phyloP scores from a whole-genome alignment of 2,113 vertebrate species.

The Genyomyrus donnyi region DNA sequence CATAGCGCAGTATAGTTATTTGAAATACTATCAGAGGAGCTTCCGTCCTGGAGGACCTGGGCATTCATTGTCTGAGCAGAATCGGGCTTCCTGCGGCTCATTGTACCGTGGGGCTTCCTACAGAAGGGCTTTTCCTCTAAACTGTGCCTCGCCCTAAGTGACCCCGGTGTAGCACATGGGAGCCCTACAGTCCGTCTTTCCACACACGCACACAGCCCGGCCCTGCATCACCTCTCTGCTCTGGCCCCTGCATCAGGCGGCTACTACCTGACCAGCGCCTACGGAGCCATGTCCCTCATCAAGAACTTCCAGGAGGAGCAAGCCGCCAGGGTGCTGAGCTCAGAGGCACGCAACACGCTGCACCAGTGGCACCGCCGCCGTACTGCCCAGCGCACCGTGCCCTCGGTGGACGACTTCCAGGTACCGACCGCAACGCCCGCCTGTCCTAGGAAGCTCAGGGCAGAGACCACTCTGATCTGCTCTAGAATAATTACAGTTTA shows the following conservation, averaged over 20 bases:
- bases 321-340: slow-evolving; percentile 80
- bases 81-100: background rate
- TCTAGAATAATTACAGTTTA: background rate
- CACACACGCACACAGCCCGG: too few species aligned
- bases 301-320: slow-evolving; percentile 97
- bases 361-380: slow-evolving; percentile 90
- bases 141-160: background rate
- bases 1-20: background rate
- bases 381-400: slow-evolving; percentile 72
- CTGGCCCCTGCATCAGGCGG: slow-evolving; percentile 64
- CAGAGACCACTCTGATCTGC: background rate
- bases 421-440: slow-evolving; percentile 47
- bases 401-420: slow-evolving; percentile 92
- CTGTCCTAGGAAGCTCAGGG: background rate
- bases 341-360: slow-evolving; percentile 84
- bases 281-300: slow-evolving; percentile 87
- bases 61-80: background rate
- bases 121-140: background rate
- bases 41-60: background rate
- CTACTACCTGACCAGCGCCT: slow-evolving; percentile 92
- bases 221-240: background rate
- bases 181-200: background rate
- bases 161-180: background rate
- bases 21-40: slow-evolving; percentile 32
- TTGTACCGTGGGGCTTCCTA: background rate